A percentile compares a stretch with the other conserved stretches of the same genome.
These are phyloP conservation scores for Sus scrofa DNA, from an alignment of 2,113 vertebrate genomes.

Conservation along the genomic window T2T-Sscrofa CM000824.6:167073001-167073500, in stretches of 20 bases:
- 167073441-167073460: neutral
- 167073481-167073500: neutral
- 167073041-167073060: constrained; percentile 65
- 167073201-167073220: neutral
- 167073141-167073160: neutral
- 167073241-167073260: neutral
- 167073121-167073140: neutral
- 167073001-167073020: constrained; percentile 63
- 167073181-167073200: too few relatives aligned
- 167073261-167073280: neutral
- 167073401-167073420: neutral
- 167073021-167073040: constrained; percentile 62
- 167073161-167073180: neutral
- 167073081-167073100: constrained; percentile 54
- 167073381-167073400: neutral
- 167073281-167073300: neutral
- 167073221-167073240: neutral
- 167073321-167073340: neutral
- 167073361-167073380: neutral
- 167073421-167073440: neutral
- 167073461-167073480: neutral
- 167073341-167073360: neutral
- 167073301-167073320: neutral
- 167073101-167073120: constrained; percentile 59
- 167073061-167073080: constrained; percentile 70